Evolutionary conservation across 2,113 vertebrate species (phyloP), one percentile per base, ranked within the genome.

Genomic region (Mugil cephalus): DNA sequence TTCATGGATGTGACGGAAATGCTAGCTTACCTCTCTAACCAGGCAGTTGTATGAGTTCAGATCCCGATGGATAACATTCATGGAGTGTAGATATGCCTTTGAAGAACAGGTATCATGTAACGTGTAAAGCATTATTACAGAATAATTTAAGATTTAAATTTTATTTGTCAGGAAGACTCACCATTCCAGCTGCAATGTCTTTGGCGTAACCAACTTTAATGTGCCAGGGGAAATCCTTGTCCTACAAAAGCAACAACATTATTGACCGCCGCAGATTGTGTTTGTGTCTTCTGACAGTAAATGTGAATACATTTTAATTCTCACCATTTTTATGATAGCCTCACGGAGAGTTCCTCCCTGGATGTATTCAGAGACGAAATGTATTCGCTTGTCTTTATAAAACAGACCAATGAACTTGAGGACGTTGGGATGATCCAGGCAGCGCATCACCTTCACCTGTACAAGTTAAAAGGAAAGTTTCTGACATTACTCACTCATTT

Each of bases 401-500:
- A 99, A 95, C 35, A 99, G 93, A 6, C 98, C 98, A 0, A 99
- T 99, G 85, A 99, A 99, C 90, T 92, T 97, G 40, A 99, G 94
- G 54, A 99, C 97, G 0, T 99, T 98, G 24, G 98, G 98, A 79
- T 99, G 98, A 76, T 99, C 96, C 53, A 99, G 90, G 77, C 97
- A 97, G 4, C 98, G 94, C 98, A 99, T 99, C 86, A 99, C 97
- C 85, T 99, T 99, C 75, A 99, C 98, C 98, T 99, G 89, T 19
- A 40, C 0, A 54, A 6, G 38, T 21, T n/a, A 8, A 52, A 14
- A 36, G 10, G 1, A 56, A 68, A 18, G 30, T 36, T 19, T 7
- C 15, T 8, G 42, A 21, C 8, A 14, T 4, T 2, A 9, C 12
- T 17, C 35, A 35, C n/a, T n/a, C 13, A 46, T 45, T 62, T 24